Conservation (phyloP, 2,888 invertebrate species). For the Rhagophthalmus giganteus region DNA sequence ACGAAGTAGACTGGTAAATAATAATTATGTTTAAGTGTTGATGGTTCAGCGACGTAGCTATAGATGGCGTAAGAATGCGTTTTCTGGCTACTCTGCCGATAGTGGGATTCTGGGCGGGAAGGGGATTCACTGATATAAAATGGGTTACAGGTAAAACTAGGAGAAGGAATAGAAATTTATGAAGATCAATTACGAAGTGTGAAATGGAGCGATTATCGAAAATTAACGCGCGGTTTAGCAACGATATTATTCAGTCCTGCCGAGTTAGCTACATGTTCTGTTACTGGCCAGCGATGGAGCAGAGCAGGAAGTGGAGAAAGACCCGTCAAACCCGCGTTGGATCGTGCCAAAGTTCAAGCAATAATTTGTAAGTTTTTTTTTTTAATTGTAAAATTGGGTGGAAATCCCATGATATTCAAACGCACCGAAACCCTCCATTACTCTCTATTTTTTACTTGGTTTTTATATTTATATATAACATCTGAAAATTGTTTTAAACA, state of each 20-base stretch:
- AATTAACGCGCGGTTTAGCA: slow-evolving; percentile 72
- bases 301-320: slow-evolving; percentile 72
- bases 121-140: not conserved
- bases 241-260: slow-evolving; percentile 75
- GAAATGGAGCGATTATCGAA: slow-evolving; percentile 75
- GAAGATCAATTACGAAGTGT: slow-evolving; percentile 71
- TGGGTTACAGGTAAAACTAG: slow-evolving; percentile 74
- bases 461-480: not conserved
- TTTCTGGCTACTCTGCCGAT: no score
- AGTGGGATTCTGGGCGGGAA: no score
- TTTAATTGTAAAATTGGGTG: no score
- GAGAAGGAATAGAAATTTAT: slow-evolving; percentile 73
- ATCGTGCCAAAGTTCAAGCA: slow-evolving; percentile 72
- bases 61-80: no score
- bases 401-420: no score
- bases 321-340: slow-evolving; percentile 75
- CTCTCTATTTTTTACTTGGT: not conserved
- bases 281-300: slow-evolving; percentile 76
- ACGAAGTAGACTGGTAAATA: slow-evolving; percentile 16
- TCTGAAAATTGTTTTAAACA: no score
- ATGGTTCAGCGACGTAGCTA: no score
- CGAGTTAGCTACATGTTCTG: slow-evolving; percentile 74
- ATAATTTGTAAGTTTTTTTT: slow-evolving; percentile 63
- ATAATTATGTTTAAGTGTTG: no score
- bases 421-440: no score